Base-by-base conservation (phyloP, 2,113 vertebrate genomes). In the Vidua macroura region DNA sequence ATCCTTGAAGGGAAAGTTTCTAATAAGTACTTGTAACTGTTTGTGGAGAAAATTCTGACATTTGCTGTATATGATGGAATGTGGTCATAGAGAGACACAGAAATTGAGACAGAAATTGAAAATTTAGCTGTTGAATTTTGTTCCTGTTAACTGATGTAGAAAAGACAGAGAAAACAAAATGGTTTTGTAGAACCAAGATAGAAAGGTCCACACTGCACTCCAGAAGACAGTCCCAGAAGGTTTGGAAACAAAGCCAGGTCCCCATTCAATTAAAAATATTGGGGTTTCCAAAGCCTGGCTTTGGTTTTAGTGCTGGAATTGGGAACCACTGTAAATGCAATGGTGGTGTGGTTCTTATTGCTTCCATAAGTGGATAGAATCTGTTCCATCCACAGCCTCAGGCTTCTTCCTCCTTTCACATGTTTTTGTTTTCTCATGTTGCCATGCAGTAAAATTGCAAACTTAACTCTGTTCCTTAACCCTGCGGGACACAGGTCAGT, bases 351-450 rank as follows among this genome's bases (percentile, higher is more conserved):
- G 67, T 88, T 88, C 66, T 79, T 37, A 3, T 1, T 74, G 53
- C 90, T 95, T 69, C 93, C 77, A 21, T 8, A 5, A 58, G 72
- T 39, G 63, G 82, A 53, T 41, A 37, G 79, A 69, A 85, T 53
- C 93, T 83, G 28, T 56, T 92, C 91, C 90, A 87, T 85, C 67
- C 56, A 49, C 84, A 81, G 67, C 92, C 66, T 83, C 82, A 62
- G 92, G 33, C 87, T 92, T 70, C 86, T 83, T 68, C 83, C 58
- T 63, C 85, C 86, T 92, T 78, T 62, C 73, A 24, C 33, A 6
- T 30, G 46, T 48, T 95, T 93, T 88, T 64, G 63, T 81, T 67
- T 67, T 89, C 51, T 90, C 58, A 43, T 7, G 0, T 66, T 56
- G 78, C 86, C 83, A 17, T 0, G 15, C 66, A 76, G 77, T 53